Percentiles rank a stretch among this genome's conserved stretches.
phyloP scores from a whole-genome alignment of 2,113 vertebrate genomes.

The Scopus umbretta region DNA sequence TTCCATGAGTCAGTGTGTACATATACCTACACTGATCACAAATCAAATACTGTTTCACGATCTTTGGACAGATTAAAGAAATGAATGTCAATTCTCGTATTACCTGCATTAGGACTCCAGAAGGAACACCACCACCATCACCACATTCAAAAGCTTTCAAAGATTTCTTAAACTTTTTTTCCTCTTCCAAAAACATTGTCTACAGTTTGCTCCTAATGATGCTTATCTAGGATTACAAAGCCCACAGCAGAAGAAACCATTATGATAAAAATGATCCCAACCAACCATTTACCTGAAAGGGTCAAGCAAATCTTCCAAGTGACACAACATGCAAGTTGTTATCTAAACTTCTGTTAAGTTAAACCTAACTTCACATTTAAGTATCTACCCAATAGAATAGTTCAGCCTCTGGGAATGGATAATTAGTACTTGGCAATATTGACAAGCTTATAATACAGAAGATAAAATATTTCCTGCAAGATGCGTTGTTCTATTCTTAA shows the following conservation, averaged over 20 bases:
- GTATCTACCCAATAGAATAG: not conserved
- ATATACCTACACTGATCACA: not conserved
- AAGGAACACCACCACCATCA: not conserved
- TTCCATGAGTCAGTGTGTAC: not conserved
- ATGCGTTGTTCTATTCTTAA: not conserved
- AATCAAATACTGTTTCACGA: not conserved
- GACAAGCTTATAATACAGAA: not conserved
- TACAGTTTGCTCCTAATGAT: not conserved
- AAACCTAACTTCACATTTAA: not conserved
- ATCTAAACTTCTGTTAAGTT: not conserved
- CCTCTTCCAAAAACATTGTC: too few relatives aligned
- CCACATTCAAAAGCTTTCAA: not conserved
- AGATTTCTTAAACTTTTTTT: too few relatives aligned
- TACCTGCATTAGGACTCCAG: not conserved
- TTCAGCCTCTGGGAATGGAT: not conserved
- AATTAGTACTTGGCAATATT: not conserved
- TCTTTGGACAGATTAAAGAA: not conserved
- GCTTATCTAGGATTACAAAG: not conserved
- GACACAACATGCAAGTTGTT: not conserved
- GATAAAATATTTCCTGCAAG: not conserved
- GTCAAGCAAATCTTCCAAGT: not conserved
- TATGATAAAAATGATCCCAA: not conserved
- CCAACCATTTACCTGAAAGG: not conserved
- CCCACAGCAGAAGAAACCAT: not conserved
- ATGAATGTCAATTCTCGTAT: not conserved